Conservation (phyloP, 2,888 invertebrate genomes). For the Amiota communis region DNA sequence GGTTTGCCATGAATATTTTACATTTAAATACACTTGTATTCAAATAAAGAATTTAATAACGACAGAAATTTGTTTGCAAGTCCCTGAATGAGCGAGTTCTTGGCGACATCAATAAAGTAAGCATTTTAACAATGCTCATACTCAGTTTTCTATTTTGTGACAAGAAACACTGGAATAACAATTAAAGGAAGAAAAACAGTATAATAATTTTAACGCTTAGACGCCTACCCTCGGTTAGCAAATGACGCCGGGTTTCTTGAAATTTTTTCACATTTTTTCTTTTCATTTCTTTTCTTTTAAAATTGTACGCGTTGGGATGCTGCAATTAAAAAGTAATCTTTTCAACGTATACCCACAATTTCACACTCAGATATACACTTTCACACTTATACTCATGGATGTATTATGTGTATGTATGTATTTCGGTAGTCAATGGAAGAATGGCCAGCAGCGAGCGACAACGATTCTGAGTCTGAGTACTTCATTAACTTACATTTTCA, state of each 20-base stretch:
- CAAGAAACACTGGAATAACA: background rate
- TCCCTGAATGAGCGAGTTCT: no score
- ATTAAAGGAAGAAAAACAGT: conserved; percentile 15
- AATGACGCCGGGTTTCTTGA: conserved; percentile 66
- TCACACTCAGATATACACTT: background rate
- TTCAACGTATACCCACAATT: background rate
- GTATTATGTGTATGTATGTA: conserved; percentile 47
- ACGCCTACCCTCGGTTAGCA: conserved; percentile 59
- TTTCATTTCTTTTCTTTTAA: conserved; percentile 45
- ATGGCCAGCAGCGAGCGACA: conserved; percentile 2
- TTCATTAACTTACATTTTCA: conserved; percentile 67
- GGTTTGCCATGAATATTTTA: no score
- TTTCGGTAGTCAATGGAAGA: conserved; percentile 9
- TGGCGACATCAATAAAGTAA: no score
- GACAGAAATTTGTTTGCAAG: no score
- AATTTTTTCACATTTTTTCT: no score
- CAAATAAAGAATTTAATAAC: no score
- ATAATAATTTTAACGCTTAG: conserved; percentile 23
- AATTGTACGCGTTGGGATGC: conserved; percentile 70
- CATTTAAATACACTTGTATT: no score
- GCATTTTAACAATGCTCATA: no score
- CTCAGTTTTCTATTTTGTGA: no score
- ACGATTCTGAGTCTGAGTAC: conserved; percentile 37
- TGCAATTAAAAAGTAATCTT: conserved; percentile 57
- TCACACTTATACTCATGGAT: conserved; percentile 14